These are phyloP conservation scores for Oligia strigilis DNA, from an alignment of 2,888 invertebrate species.

Conservation along the genomic window DNA sequence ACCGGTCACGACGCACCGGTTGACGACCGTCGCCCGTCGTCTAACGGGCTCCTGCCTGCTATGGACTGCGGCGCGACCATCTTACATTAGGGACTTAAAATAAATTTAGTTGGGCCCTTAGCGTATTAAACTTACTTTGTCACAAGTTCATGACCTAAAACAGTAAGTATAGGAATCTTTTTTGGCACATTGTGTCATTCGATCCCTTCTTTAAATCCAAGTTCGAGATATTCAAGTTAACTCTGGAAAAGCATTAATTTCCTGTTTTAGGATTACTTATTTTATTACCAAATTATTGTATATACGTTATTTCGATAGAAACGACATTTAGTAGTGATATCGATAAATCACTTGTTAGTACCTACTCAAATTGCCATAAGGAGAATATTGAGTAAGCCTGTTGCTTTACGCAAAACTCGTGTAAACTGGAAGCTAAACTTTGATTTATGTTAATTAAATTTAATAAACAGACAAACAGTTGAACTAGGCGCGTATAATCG, in stretches of 20 bases:
- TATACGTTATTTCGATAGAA: not conserved
- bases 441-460: slow-evolving; percentile 70
- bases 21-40: slow-evolving; percentile 80
- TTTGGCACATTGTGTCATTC: not conserved
- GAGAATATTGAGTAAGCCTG: slow-evolving; percentile 33
- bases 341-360: slow-evolving; percentile 42
- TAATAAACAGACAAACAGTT: slow-evolving; percentile 68
- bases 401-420: slow-evolving; percentile 34
- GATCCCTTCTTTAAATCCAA: not conserved
- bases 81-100: slow-evolving; percentile 77
- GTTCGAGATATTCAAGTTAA: not conserved
- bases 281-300: not conserved
- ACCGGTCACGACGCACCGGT: slow-evolving; percentile 85
- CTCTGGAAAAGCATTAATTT: not conserved
- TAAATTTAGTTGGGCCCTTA: slow-evolving; percentile 55
- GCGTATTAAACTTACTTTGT: slow-evolving; percentile 33
- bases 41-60: slow-evolving; percentile 84
- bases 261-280: not conserved
- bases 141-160: slow-evolving; percentile 6
- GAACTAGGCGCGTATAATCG: slow-evolving; percentile 60
- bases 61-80: slow-evolving; percentile 84
- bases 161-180: not conserved
- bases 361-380: slow-evolving; percentile 14
- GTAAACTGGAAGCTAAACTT: slow-evolving; percentile 60
- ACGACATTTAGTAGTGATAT: not conserved